phyloP scores from a whole-genome alignment of 64 coral and sea anemone species.

The Catalaphyllia jardinei region DNA sequence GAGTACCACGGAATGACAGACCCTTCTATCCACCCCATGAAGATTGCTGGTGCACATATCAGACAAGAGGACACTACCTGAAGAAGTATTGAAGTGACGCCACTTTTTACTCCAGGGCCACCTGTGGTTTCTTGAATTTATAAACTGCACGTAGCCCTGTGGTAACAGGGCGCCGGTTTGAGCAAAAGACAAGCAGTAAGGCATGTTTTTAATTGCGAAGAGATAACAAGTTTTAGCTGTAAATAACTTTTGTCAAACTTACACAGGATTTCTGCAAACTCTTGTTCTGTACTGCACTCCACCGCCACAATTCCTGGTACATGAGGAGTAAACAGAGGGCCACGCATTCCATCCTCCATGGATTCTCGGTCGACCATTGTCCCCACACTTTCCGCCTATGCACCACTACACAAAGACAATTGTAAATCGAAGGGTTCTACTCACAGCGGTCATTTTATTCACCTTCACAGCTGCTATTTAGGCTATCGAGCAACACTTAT shows the following conservation, averaged over 20 bases:
- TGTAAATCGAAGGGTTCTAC: neutral
- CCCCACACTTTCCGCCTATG: slow-evolving; percentile 39
- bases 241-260: neutral
- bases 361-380: slow-evolving; percentile 43
- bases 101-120: too few species aligned
- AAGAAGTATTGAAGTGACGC: too few species aligned
- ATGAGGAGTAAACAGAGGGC: slow-evolving; percentile 14
- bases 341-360: slow-evolving; percentile 51
- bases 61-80: too few species aligned
- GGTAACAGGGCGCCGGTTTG: neutral
- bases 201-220: neutral
- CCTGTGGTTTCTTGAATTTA: too few species aligned
- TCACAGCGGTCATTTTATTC: too few species aligned
- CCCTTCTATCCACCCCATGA: too few species aligned
- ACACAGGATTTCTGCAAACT: slow-evolving; percentile 59
- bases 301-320: slow-evolving; percentile 41
- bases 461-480: too few species aligned
- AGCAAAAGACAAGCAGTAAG: neutral
- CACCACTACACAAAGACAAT: slow-evolving; percentile 48
- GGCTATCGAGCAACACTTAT: too few species aligned
- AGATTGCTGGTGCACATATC: too few species aligned
- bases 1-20: too few species aligned
- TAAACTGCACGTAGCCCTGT: too few species aligned
- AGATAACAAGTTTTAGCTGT: neutral
- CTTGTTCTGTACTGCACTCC: slow-evolving; percentile 44